Base-by-base conservation (phyloP, 2,797 vertebrate species). In the Hypotaenidia philippensis region DNA sequence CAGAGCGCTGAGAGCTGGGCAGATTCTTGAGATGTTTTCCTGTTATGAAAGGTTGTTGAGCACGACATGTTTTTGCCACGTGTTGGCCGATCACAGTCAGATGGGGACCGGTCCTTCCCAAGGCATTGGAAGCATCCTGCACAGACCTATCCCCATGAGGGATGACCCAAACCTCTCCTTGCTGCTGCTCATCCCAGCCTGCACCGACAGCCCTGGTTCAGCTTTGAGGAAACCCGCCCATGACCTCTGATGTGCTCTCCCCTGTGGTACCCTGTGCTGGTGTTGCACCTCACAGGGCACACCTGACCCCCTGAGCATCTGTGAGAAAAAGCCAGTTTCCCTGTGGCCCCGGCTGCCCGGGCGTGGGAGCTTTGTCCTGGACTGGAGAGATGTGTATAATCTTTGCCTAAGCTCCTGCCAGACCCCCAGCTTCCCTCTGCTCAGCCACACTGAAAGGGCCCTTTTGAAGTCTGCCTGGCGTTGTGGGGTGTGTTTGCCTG, bases 361-460 rank as follows among this genome's bases (percentile, higher is more conserved):
- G 41, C 0, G 0, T 0, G 0, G 56, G 49, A 80, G 83, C 85
- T 94, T 93, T 96, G 94, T 95, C 81, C 66, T 86, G 6, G 0
- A 14, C 60, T 77, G 91, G 34, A 86, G 87, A 90, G 77, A 95
- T 0, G 49, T 94, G 85, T 61, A 94, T 96, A 93, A 96, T 94
- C 95, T 94, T 76, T 87, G 88, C 52, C 63, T 96, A 93, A 95
- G 74, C 93, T 86, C 44, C 63, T 60, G 31, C 66, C 69, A 49
- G 87, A 65, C 74, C 81, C 75, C 70, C 85, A 88, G 83, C 87
- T 84, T 70, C 27, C 27, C 70, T 36, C 64, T 86, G 80, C 91
- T 95, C 90, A 84, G 77, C 65, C 70, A 40, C 64, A 64, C 85
- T 93, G 83, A 97, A 95, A 93, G 68, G 76, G 34, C 25, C 87